These are phyloP conservation scores for Vireo altiloquus DNA, from an alignment of 2,113 vertebrate species.

Conservation along the genomic window DNA sequence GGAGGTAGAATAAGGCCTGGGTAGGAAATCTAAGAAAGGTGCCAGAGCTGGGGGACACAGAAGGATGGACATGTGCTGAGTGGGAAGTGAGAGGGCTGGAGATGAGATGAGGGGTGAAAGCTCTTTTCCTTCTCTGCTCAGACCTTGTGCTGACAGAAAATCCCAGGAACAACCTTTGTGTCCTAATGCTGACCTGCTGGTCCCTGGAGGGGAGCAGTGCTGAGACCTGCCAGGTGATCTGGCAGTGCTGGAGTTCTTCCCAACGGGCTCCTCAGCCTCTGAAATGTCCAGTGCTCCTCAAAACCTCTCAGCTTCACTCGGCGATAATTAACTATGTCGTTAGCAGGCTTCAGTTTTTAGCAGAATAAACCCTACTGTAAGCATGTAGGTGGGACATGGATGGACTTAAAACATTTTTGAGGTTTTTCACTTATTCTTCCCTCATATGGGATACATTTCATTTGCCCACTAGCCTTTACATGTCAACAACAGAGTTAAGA, in stretches of 20 bases:
- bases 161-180: neutral
- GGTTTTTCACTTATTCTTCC: neutral
- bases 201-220: neutral
- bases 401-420: neutral
- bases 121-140: neutral
- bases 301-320: neutral
- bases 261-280: neutral
- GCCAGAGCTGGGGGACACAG: neutral
- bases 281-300: neutral
- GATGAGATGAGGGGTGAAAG: neutral
- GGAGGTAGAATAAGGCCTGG: neutral
- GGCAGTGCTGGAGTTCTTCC: neutral
- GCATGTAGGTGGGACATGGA: neutral
- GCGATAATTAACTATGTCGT: neutral
- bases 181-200: neutral
- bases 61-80: neutral
- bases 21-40: neutral
- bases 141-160: neutral
- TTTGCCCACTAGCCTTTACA: neutral
- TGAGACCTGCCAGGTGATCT: neutral
- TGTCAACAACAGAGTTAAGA: neutral
- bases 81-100: neutral
- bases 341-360: neutral
- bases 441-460: neutral
- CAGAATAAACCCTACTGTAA: neutral